Conservation (phyloP, 2,113 vertebrate species). For the Narcine bancroftii region DNA sequence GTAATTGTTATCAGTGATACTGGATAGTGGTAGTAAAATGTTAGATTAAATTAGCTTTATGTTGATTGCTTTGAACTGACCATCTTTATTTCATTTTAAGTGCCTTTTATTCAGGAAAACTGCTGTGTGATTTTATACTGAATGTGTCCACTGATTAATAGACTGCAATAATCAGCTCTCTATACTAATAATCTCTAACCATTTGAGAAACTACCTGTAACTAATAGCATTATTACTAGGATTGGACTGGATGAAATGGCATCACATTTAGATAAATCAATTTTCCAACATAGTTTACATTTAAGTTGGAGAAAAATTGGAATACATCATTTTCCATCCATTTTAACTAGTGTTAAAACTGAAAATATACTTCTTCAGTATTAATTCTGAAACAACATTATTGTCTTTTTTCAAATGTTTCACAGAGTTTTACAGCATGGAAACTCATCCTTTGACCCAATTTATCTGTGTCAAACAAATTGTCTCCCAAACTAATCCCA, state of each 20-base stretch:
- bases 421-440: no score
- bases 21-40: neutral
- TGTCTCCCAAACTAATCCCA: no score
- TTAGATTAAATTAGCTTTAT: neutral
- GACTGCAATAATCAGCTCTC: neutral
- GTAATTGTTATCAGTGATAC: neutral
- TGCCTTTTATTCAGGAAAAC: neutral
- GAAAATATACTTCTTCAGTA: neutral
- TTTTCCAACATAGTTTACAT: neutral
- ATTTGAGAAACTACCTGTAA: constrained; percentile 19
- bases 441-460: no score
- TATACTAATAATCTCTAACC: neutral
- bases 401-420: neutral
- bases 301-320: neutral
- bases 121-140: neutral
- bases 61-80: constrained; percentile 18
- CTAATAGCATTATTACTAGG: neutral
- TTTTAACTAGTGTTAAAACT: neutral
- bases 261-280: neutral
- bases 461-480: no score
- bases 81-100: neutral
- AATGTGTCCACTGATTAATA: constrained; percentile 9
- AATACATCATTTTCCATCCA: no score
- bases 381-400: neutral
- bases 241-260: neutral